Evolutionary conservation across 2,113 vertebrate genomes (phyloP), one percentile per base, ranked within the genome.

Genomic region (Lutjanus erythropterus): DNA sequence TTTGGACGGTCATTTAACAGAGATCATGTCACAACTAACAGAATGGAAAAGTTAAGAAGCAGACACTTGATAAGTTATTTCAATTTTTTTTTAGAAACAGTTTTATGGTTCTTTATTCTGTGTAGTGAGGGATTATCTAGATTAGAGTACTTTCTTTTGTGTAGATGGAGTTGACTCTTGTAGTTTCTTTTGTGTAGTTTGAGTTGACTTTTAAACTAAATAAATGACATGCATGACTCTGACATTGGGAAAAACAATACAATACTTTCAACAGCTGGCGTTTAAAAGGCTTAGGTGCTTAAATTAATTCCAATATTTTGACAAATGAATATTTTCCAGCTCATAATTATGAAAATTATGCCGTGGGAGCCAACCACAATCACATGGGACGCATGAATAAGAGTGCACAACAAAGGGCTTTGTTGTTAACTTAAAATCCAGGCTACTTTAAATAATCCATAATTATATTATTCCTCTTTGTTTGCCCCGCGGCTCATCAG

Each of bases 301-400:
- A 31, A 53, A 55, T 41, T 46, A 5, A 72, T 67, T 53, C n/a
- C 27, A 19, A 18, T 69, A 70, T 31, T 53, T 44, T 8, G 52
- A 64, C 37, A 41, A 46, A 6, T 66, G 25, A 70, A 64, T 39
- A 25, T 71, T 65, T 76, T 35, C 12, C 11, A 33, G 15, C 18
- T 8, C 16, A 77, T 56, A 61, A 35, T 59, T 59, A 27, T 27
- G 33, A 50, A 53, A 75, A 33, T 61, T 4, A 50, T 39, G 47
- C 12, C 1, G 3, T 18, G 11, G n/a, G 23, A 41, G 41, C 25
- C 53, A 64, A 58, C 27, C 9, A 65, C 19, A 65, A 23, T 21
- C 49, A 33, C 21, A 4, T 2, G 29, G 37, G 37, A 66, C 31
- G 47, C 31, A 61, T n/a, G 27, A 74, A 47, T 70, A n/a, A 35